Conservation (phyloP, 2,113 vertebrate species). For the Eublepharis macularius region DNA sequence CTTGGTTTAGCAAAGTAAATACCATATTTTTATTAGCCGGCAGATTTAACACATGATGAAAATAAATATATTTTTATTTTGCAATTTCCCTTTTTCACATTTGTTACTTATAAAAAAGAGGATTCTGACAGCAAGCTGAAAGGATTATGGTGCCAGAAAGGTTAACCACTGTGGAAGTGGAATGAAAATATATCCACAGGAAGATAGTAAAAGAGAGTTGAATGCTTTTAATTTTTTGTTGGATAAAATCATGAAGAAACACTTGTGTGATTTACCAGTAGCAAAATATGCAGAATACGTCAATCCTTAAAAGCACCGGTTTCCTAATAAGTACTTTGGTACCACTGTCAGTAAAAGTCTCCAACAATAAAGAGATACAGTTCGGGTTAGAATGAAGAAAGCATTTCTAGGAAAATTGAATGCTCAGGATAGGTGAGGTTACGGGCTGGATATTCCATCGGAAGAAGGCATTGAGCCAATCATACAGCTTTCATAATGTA, state of each 20-base stretch:
- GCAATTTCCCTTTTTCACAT: too few species aligned
- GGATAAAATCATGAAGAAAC: background rate
- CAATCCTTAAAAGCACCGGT: background rate
- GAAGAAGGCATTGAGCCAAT: conserved; percentile 20
- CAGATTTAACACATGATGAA: too few species aligned
- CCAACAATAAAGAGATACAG: background rate
- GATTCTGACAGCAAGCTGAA: too few species aligned
- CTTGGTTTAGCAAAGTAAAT: too few species aligned
- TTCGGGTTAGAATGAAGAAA: background rate
- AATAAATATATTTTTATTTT: too few species aligned
- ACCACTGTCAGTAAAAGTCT: background rate
- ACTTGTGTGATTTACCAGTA: background rate
- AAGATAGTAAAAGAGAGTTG: background rate
- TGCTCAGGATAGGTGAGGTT: conserved; percentile 9
- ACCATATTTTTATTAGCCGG: too few species aligned
- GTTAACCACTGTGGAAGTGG: background rate
- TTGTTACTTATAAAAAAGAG: too few species aligned
- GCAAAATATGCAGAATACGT: background rate
- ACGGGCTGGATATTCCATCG: conserved; percentile 14
- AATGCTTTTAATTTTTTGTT: background rate
- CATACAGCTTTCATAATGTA: conserved; percentile 16
- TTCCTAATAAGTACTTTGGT: background rate
- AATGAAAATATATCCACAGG: background rate
- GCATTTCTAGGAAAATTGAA: conserved; percentile 7
- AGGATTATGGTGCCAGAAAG: too few species aligned